Evolutionary conservation across 2,797 vertebrate species (phyloP), one percentile per base, ranked within the genome.

Genomic region (Malurus leucopterus): DNA sequence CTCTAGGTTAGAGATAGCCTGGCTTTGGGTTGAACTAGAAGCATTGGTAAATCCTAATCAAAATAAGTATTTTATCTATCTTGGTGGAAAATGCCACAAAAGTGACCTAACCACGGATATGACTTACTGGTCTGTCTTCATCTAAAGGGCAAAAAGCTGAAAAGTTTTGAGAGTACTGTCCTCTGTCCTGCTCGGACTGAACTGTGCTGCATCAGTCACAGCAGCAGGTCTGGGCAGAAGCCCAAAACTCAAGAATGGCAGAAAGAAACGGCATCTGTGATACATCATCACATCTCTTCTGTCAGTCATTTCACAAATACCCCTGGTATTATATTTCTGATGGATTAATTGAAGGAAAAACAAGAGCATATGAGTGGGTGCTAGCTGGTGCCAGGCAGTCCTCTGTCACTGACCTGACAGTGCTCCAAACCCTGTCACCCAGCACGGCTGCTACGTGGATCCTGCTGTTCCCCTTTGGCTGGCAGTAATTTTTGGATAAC

Each of bases 311-410:
- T 87, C 83, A 90, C 68, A 84, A 81, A 55, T 88, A 51, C 20
- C 18, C 43, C 72, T 75, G 71, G 62, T 81, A 75, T 92, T 89
- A 61, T 19, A 41, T 88, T 92, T 90, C 88, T 65, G 55, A 26
- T 68, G 67, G 64, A 92, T 91, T 85, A 85, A 77, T 44, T 75
- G 83, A 90, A 93, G 70, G 70, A 74, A 88, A 88, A 95, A 64
- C 71, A 91, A 58, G 62, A 91, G 62, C 55, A 49, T 20, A 14
- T n/a, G 88, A 91, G 32, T 62, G 88, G 78, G 73, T 77, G 29
- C 34, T 77, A 57, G 72, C 58, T 93, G 88, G 53, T 95, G 81
- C 77, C 90, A 86, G 72, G 30, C 57, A 70, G 68, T 82, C 44
- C 71, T 86, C 69, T 54, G 30, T 78, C 47, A 26, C 57, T 67